Conservation (phyloP, 2,888 invertebrate species). For the Notodonta ziczac region DNA sequence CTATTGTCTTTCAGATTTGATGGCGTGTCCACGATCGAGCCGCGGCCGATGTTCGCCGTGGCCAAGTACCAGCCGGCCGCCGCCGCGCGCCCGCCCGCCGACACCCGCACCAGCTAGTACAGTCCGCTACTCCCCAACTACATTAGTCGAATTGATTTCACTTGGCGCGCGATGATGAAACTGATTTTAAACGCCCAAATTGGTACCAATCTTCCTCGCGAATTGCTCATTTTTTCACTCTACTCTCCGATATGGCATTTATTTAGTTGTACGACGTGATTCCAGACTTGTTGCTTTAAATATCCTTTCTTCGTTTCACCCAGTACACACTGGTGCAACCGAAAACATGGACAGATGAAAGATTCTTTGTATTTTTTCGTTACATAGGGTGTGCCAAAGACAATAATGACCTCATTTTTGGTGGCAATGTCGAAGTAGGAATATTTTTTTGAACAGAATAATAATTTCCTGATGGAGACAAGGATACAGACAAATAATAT, state of each 20-base stretch:
- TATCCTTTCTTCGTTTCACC: too few species aligned
- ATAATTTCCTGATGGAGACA: too few species aligned
- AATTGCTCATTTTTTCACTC: constrained; percentile 3
- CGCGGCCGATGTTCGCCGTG: constrained; percentile 73
- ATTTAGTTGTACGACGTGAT: background rate
- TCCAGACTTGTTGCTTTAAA: background rate
- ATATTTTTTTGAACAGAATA: background rate
- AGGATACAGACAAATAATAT: too few species aligned
- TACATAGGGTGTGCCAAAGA: constrained; percentile 3
- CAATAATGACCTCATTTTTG: background rate
- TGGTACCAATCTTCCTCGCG: background rate
- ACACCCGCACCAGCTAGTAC: constrained; percentile 50
- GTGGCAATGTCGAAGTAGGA: background rate
- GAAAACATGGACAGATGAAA: background rate
- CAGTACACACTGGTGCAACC: background rate
- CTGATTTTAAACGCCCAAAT: background rate
- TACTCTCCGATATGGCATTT: constrained; percentile 1
- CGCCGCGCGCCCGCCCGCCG: constrained; percentile 38
- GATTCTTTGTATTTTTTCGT: background rate
- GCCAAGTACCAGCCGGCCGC: constrained; percentile 59
- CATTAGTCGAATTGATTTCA: constrained; percentile 27
- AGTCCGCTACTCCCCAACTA: constrained; percentile 15
- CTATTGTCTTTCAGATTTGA: constrained; percentile 60
- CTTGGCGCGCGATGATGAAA: constrained; percentile 20
- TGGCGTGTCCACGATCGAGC: constrained; percentile 65